Evolutionary conservation across 2,113 vertebrate genomes (phyloP).

Genomic region (Lagopus muta): DNA sequence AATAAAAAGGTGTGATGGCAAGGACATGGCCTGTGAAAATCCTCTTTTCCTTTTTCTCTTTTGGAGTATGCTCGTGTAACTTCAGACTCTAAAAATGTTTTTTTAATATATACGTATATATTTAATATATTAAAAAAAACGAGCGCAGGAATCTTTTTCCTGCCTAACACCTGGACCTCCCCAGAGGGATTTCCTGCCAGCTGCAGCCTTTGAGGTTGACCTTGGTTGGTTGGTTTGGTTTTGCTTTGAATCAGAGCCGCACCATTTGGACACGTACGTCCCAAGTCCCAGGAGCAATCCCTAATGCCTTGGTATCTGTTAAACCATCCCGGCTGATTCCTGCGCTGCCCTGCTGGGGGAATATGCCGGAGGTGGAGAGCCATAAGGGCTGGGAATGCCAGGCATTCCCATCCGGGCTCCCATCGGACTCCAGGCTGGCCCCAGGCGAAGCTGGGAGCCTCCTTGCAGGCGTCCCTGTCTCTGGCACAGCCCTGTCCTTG

Average conservation of each 20-base stretch:
- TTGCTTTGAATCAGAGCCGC: constrained; percentile 1
- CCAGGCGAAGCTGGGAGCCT: not conserved
- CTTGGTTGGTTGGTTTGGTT: constrained; percentile 13
- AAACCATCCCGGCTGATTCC: not conserved
- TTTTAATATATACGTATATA: not conserved
- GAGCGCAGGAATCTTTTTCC: not conserved
- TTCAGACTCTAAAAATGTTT: not conserved
- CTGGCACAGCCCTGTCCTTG: not conserved
- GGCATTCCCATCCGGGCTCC: not conserved
- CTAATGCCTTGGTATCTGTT: not conserved
- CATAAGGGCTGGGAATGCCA: not conserved
- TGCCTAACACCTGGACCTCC: constrained; percentile 59
- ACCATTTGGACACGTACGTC: not conserved
- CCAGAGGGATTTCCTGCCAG: constrained; percentile 51
- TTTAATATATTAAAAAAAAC: not conserved
- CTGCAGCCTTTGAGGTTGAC: constrained; percentile 44
- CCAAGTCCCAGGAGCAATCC: not conserved
- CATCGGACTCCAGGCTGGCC: not conserved
- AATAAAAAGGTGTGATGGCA: not conserved
- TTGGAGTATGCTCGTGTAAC: not conserved
- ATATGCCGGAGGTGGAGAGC: not conserved
- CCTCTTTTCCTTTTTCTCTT: not conserved
- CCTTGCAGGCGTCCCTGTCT: not conserved
- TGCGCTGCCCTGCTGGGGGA: not conserved
- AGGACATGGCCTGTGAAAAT: not conserved